phyloP scores from a whole-genome alignment of 2,113 vertebrate genomes.

The Atherinomorus stipes region DNA sequence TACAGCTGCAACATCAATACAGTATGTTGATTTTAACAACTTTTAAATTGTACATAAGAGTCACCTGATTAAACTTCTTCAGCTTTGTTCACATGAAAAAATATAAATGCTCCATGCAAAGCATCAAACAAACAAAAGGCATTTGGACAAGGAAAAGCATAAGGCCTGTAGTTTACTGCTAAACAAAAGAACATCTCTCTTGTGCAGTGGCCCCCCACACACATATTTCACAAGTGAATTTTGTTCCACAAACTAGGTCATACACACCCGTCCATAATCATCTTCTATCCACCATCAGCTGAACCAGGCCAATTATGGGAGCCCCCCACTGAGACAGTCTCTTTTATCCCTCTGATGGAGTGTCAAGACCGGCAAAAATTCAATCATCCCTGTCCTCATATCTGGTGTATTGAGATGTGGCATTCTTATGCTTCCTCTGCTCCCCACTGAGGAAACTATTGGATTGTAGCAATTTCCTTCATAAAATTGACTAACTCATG shows the following conservation, averaged over 20 bases:
- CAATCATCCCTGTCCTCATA: neutral
- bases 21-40: too few relatives aligned
- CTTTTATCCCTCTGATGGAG: conserved; percentile 26
- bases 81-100: neutral
- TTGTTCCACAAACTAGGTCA: conserved; percentile 9
- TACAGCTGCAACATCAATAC: neutral
- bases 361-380: conserved; percentile 34
- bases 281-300: neutral
- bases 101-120: neutral
- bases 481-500: too few relatives aligned
- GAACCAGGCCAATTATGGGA: conserved; percentile 38
- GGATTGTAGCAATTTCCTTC: neutral
- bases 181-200: neutral
- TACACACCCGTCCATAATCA: neutral
- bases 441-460: conserved; percentile 1
- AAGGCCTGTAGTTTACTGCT: neutral
- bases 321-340: conserved; percentile 24
- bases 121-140: too few relatives aligned
- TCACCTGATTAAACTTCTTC: too few relatives aligned
- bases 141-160: neutral
- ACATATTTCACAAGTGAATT: neutral
- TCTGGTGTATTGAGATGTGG: conserved; percentile 2
- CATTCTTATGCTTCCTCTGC: neutral
- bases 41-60: too few relatives aligned
- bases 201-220: neutral